Conservation (phyloP, 2,113 vertebrate genomes). For the Siphamia tubifer region DNA sequence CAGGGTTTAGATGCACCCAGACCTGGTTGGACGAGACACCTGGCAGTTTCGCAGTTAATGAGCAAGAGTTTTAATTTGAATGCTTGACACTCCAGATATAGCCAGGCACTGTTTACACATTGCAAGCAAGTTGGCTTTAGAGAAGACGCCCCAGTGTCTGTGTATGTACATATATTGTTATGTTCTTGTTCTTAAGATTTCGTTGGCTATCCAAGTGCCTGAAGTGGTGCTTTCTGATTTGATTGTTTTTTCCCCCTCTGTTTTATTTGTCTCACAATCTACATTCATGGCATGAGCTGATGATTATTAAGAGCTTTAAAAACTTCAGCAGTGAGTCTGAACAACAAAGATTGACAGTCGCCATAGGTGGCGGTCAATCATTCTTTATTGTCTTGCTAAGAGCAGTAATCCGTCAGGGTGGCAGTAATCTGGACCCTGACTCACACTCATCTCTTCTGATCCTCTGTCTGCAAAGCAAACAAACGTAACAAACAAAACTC, state of each 20-base stretch:
- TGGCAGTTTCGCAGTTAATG: conserved; percentile 51
- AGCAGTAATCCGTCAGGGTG: conserved; percentile 89
- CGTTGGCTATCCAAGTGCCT: conserved; percentile 95
- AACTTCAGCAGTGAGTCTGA: conserved; percentile 89
- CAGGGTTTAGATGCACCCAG: conserved; percentile 53
- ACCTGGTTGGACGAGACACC: conserved; percentile 53
- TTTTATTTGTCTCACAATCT: conserved; percentile 94
- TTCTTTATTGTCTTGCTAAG: conserved; percentile 85
- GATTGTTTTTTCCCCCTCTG: conserved; percentile 74
- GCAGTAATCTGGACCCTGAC: conserved; percentile 91
- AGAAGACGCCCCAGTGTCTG: conserved; percentile 83
- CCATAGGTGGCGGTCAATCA: conserved; percentile 81
- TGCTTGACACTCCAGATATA: conserved; percentile 85
- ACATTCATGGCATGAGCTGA: conserved; percentile 97
- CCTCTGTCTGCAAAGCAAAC: conserved; percentile 90
- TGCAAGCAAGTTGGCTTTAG: conserved; percentile 88
- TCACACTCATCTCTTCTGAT: conserved; percentile 90
- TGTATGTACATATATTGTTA: conserved; percentile 92
- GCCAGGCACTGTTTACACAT: conserved; percentile 88
- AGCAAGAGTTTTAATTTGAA: conserved; percentile 82
- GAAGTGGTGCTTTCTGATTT: conserved; percentile 95
- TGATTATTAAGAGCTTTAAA: conserved; percentile 96
- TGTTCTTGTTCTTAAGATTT: conserved; percentile 65
- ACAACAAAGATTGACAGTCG: conserved; percentile 83
- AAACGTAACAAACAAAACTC: conserved; percentile 84